Percentiles rank a stretch among this genome's conserved stretches.
phyloP scores from a whole-genome alignment of 2,797 vertebrate genomes.

The Myotis planiceps region DNA sequence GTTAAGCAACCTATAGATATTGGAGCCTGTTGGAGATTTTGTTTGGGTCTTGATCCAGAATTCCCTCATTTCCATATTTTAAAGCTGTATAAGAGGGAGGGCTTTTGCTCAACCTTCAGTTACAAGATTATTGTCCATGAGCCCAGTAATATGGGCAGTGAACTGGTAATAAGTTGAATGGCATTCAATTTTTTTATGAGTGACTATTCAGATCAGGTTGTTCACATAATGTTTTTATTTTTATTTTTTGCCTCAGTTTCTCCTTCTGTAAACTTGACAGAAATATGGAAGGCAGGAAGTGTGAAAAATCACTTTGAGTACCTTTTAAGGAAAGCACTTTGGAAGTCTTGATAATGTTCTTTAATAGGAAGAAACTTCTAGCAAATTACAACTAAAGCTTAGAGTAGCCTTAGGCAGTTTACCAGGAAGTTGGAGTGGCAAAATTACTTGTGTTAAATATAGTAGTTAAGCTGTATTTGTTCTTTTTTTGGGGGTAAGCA shows the following conservation, averaged over 20 bases:
- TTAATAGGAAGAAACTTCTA: slow-evolving; percentile 16
- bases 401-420: not conserved
- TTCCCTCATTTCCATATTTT: slow-evolving; percentile 16
- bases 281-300: not conserved
- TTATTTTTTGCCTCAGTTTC: slow-evolving; percentile 37
- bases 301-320: slow-evolving; percentile 21
- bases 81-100: not conserved
- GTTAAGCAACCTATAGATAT: slow-evolving; percentile 13
- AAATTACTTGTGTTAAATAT: slow-evolving; percentile 42
- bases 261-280: not conserved
- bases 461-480: slow-evolving; percentile 22
- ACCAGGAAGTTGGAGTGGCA: slow-evolving; percentile 23
- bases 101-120: slow-evolving; percentile 17
- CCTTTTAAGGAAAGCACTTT: slow-evolving; percentile 42
- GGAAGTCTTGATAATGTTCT: slow-evolving; percentile 21
- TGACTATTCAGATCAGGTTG: not conserved
- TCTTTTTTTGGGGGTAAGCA: not conserved
- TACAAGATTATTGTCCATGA: not conserved
- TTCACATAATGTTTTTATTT: not conserved
- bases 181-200: not conserved
- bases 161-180: not conserved
- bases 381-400: slow-evolving; percentile 4
- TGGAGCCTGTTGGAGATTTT: slow-evolving; percentile 3
- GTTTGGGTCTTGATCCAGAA: slow-evolving; percentile 12
- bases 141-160: not conserved